Evolutionary conservation across 2,888 invertebrate genomes (phyloP), one percentile per base, ranked within the genome.

Genomic region (Sesamia inferens): DNA sequence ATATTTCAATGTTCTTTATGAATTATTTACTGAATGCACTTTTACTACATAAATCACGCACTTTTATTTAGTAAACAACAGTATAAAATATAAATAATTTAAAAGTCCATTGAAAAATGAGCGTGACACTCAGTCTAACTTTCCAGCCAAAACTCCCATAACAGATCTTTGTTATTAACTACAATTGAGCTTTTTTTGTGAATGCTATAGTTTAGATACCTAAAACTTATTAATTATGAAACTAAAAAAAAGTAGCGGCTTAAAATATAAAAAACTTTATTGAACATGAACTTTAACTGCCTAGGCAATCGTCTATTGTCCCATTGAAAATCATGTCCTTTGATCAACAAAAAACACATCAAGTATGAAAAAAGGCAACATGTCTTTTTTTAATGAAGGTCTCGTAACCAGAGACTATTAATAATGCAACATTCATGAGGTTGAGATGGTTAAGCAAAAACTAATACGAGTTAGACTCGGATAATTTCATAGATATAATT

Each of bases 401-500:
- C 47, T 24, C n/a, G 19, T 39, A 42, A 39, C 7, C 22, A n/a
- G 31, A 10, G 54, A 39, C 31, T 31, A 31, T 10, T 1, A 66
- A 57, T 71, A 55, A 78, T 61, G 66, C 54, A 74, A 71, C 65
- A 73, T 24, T 71, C 55, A 80, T 64, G 58, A 68, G 39, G 39
- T 39, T 39, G 39, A 71, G 73, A 82, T 64, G 11, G 66, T 42
- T 10, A 57, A 59, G 61, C 64, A 31, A 76, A 78, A 71, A 79
- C 48, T 72, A 76, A 81, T 72, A 76, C 64, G 79, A 79, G 79
- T 85, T 76, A 64, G n/a, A 48, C 74, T 71, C 59, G 65, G 66
- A 42, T 67, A 78, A 70, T 78, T 76, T 78, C 55, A 78, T 39
- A 74, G 66, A 75, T 79, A 74, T 83, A 85, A 86, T 85, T 85